phyloP scores from a whole-genome alignment of 2,113 vertebrate genomes.

The Mirza zaza region DNA sequence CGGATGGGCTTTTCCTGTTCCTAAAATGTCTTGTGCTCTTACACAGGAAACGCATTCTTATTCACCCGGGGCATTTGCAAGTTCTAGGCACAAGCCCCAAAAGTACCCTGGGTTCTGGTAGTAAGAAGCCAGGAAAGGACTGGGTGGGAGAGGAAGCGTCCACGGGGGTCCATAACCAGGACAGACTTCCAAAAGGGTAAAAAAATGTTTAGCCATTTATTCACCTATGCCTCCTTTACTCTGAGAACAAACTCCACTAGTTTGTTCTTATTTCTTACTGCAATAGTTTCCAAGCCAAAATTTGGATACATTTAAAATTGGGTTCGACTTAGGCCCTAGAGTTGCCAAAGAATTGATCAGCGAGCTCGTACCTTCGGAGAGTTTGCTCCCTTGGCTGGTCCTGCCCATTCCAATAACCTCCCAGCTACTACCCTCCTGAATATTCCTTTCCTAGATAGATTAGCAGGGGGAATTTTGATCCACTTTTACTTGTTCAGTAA shows the following conservation, averaged over 20 bases:
- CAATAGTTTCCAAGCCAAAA: not conserved
- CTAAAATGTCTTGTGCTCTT: conserved; percentile 74
- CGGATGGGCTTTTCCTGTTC: conserved; percentile 78
- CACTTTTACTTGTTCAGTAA: not conserved
- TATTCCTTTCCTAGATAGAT: not conserved
- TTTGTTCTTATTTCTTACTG: not conserved
- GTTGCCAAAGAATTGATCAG: not conserved
- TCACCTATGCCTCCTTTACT: not conserved
- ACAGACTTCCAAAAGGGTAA: not conserved
- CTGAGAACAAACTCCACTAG: not conserved
- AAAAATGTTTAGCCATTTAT: not conserved
- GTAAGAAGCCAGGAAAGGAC: conserved; percentile 44
- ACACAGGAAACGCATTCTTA: conserved; percentile 77
- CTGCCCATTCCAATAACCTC: rapidly evolving
- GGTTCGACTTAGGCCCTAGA: too few species aligned
- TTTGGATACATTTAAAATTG: not conserved
- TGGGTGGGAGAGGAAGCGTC: not conserved
- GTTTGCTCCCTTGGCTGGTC: not conserved
- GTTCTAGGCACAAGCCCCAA: conserved; percentile 46
- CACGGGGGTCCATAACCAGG: not conserved
- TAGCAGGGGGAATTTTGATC: not conserved
- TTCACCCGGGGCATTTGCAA: conserved; percentile 45
- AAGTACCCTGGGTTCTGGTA: conserved; percentile 30
- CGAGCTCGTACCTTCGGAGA: rapidly evolving
- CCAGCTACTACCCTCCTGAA: not conserved